Evolutionary conservation across 2,888 invertebrate genomes (phyloP), one percentile per base, ranked within the genome.

Genomic region (Mesorhabditis sp.): DNA sequence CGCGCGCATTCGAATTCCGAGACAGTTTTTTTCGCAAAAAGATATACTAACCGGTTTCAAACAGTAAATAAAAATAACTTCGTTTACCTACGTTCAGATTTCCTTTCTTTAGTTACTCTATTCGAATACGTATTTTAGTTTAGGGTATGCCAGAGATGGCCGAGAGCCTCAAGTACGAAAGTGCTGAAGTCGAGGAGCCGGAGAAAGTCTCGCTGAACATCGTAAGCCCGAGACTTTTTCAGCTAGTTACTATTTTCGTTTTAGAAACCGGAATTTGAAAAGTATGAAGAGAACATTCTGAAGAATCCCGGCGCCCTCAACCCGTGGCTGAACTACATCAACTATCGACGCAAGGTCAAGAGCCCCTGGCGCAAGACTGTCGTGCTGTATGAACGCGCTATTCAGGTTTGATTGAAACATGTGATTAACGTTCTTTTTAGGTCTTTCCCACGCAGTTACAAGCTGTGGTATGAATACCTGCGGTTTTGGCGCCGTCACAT

Each of bases 241-340:
- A 50, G 58, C 7, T 50, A 13, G 2, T 1, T 50, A 50, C 2
- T 13, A 50, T 50, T 50, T 13, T 13, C 7, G 10, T 50, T 50
- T 50, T 50, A 50, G 58, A 50, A 50, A n/a, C 58, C 58, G 10
- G 58, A 50, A n/a, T 50, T 50, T 2, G 10, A 50, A 50, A 50
- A 50, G 58, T 98, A 95, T 86, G 98, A 98, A 87, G 98, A 98
- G 87, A 98, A 99, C 88, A 95, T 98, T 81, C 89, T 98, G 61
- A 89, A 97, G 75, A 98, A 98, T 88, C 95, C 96, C 0, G 96
- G 92, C 87, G 95, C 95, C 2, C 93, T 99, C 0, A 96, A 96
- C 87, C 95, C 96, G 86, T 99, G 98, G 98, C 89, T 95, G 69
- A 90, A 98, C 28, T 98, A 97, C 86, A 93, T 98, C 70, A 96